A percentile compares a stretch with the other conserved stretches of the same genome.
These are phyloP conservation scores for Todiramphus saurophagus DNA, from an alignment of 2,113 vertebrate species.

Conservation along the genomic window DNA sequence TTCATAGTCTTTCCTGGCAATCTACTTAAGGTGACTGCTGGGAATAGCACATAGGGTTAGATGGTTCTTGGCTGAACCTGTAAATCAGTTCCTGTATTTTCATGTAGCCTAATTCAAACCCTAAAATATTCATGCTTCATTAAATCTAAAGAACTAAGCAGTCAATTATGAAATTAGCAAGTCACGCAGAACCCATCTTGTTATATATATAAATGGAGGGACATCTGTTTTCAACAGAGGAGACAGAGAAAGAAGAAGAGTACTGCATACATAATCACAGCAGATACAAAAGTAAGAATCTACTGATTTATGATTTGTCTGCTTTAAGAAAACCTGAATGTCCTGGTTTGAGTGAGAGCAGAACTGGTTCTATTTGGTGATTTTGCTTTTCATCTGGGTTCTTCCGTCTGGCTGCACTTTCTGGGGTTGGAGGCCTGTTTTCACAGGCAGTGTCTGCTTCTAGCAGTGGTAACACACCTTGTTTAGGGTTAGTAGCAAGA, in stretches of 20 bases:
- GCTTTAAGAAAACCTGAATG: not conserved
- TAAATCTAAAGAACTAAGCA: not conserved
- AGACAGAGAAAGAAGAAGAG: not conserved
- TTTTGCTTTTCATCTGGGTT: too few relatives aligned
- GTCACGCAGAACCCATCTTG: not conserved
- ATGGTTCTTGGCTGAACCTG: not conserved
- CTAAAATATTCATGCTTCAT: not conserved
- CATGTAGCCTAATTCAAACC: not conserved
- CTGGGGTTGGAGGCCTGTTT: too few relatives aligned
- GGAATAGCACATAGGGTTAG: not conserved
- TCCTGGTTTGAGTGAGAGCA: too few relatives aligned
- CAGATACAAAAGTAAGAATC: not conserved
- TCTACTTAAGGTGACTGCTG: accelerated
- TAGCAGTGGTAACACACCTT: too few relatives aligned
- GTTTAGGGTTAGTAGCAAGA: too few relatives aligned
- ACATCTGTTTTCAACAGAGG: not conserved
- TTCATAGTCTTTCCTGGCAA: not conserved
- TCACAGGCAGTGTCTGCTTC: too few relatives aligned
- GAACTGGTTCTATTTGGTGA: too few relatives aligned
- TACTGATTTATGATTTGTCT: not conserved
- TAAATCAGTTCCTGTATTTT: not conserved
- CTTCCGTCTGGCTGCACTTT: too few relatives aligned
- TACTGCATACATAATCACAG: accelerated
- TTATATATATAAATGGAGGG: not conserved
- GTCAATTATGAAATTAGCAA: not conserved